phyloP scores from a whole-genome alignment of 2,113 vertebrate species.

The Anseranas semipalmata region DNA sequence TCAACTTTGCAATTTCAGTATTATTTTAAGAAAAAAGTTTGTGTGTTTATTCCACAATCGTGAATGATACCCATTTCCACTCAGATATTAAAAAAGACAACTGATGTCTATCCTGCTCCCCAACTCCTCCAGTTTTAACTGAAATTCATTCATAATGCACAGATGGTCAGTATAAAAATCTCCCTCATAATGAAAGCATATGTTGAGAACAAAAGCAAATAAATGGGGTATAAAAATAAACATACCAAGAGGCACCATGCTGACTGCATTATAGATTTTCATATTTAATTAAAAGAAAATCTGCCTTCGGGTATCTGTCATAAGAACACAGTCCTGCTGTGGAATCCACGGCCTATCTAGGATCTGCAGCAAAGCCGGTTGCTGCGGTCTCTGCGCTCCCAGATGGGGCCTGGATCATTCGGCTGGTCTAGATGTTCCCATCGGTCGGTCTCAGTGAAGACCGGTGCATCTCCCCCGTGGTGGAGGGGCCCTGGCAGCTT shows the following conservation, averaged over 20 bases:
- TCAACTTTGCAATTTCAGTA: background rate
- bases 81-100: background rate
- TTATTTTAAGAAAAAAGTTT: background rate
- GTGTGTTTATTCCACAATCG: background rate
- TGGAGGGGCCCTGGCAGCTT: background rate
- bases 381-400: background rate
- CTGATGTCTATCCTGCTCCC: background rate
- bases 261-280: slow-evolving; percentile 44
- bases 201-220: slow-evolving; percentile 37
- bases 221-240: slow-evolving; percentile 26
- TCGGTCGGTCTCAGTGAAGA: background rate
- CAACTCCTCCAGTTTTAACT: background rate
- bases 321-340: background rate
- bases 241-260: slow-evolving; percentile 16
- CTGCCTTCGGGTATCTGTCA: slow-evolving; percentile 26
- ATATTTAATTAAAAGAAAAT: slow-evolving; percentile 38
- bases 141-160: background rate
- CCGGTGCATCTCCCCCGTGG: background rate
- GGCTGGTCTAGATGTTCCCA: background rate
- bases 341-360: background rate
- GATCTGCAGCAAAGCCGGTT: background rate
- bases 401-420: background rate
- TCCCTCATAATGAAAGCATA: background rate
- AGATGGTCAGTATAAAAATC: slow-evolving; percentile 21
- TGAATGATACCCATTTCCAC: background rate